phyloP scores from a whole-genome alignment of 2,113 vertebrate species.

The Coreoperca whiteheadi region DNA sequence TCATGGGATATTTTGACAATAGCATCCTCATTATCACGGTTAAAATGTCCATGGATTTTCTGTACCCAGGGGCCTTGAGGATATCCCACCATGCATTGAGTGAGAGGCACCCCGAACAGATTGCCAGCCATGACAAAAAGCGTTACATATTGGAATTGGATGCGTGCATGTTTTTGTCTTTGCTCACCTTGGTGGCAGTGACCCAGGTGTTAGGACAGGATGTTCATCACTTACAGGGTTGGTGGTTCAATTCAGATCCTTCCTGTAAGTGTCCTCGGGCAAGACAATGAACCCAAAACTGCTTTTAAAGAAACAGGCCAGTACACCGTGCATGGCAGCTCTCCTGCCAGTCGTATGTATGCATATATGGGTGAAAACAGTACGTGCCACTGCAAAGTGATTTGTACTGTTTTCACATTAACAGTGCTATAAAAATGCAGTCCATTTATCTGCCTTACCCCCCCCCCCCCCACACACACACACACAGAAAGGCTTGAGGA shows the following conservation, averaged over 20 bases:
- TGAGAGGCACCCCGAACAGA: background rate
- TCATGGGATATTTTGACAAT: no score
- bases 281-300: background rate
- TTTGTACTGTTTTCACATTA: slow-evolving; percentile 12
- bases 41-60: no score
- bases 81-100: background rate
- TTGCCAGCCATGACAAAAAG: background rate
- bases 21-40: no score
- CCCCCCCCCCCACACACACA: no score
- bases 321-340: background rate
- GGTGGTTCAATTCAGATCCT: background rate
- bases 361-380: background rate
- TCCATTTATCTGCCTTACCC: slow-evolving; percentile 37
- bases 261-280: background rate
- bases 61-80: background rate
- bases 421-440: background rate
- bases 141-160: background rate
- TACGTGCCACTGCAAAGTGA: background rate
- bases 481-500: slow-evolving; percentile 38
- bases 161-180: background rate
- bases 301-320: background rate
- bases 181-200: background rate
- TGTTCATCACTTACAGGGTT: background rate
- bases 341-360: background rate
- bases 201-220: background rate